Evolutionary conservation across 1,140 invertebrate species (phyloP).

Genomic region (Pseudomyrmex gracilis): DNA sequence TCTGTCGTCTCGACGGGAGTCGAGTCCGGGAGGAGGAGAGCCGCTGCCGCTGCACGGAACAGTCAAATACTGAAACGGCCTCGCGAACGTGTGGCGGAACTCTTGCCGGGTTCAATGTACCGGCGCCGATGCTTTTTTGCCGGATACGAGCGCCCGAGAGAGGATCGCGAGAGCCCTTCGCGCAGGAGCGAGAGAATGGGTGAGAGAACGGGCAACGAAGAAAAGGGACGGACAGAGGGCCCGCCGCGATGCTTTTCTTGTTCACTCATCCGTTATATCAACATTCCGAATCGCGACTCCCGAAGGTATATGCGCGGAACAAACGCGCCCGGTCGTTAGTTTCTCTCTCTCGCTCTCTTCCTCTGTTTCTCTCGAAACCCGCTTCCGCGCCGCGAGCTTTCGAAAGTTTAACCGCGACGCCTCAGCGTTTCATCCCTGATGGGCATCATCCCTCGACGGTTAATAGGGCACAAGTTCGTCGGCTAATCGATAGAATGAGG

Average conservation of each 20-base stretch:
- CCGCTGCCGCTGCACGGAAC: slow-evolving; percentile 61
- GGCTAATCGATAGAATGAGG: background rate
- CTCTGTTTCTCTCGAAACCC: background rate
- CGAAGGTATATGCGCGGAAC: slow-evolving; percentile 50
- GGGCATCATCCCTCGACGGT: slow-evolving; percentile 3
- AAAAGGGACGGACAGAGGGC: background rate
- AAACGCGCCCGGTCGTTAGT: slow-evolving; percentile 7
- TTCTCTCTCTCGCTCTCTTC: too few species aligned
- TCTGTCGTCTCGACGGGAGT: slow-evolving; percentile 85
- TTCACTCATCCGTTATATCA: slow-evolving; percentile 70
- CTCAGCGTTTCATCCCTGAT: background rate
- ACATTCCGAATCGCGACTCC: slow-evolving; percentile 62
- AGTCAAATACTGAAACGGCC: slow-evolving; percentile 76
- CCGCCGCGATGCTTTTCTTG: slow-evolving; percentile 69
- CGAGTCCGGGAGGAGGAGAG: slow-evolving; percentile 72
- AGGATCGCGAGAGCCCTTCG: slow-evolving; percentile 31
- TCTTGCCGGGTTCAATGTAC: slow-evolving; percentile 71
- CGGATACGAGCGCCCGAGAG: slow-evolving; percentile 51
- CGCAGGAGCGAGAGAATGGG: background rate
- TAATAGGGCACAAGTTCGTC: background rate
- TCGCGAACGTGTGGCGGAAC: slow-evolving; percentile 64
- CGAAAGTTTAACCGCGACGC: slow-evolving; percentile 33
- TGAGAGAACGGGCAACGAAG: background rate
- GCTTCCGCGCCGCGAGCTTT: slow-evolving; percentile 48
- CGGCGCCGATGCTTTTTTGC: slow-evolving; percentile 55